Conservation (phyloP, 1,140 invertebrate genomes). For the Caligus rogercresseyi region DNA sequence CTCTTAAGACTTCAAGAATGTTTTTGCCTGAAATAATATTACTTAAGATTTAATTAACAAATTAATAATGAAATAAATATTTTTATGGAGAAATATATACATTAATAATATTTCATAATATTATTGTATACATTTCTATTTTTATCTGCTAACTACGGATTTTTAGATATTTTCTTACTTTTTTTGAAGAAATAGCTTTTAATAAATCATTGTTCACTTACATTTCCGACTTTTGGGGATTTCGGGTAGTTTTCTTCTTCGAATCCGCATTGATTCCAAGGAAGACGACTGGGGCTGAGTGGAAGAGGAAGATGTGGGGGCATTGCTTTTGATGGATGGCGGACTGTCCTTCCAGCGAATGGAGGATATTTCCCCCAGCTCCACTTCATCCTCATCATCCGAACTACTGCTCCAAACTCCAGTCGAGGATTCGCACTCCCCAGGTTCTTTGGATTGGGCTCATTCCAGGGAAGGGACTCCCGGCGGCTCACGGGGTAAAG, state of each 20-base stretch:
- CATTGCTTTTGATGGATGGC: not conserved
- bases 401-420: not conserved
- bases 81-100: too few species aligned
- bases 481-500: not conserved
- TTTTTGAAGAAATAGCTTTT: too few species aligned
- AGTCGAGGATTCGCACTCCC: not conserved
- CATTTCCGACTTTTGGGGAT: slow-evolving; percentile 3
- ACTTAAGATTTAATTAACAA: too few species aligned
- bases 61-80: too few species aligned
- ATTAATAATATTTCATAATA: too few species aligned
- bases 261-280: not conserved
- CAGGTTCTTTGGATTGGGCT: not conserved
- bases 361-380: not conserved
- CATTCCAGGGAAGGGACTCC: not conserved
- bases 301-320: too few species aligned
- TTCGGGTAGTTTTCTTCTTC: slow-evolving; percentile 9
- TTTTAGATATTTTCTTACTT: too few species aligned
- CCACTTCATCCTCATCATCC: slow-evolving; percentile 2
- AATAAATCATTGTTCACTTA: too few species aligned
- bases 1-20: too few species aligned
- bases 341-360: not conserved
- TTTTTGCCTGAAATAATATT: too few species aligned
- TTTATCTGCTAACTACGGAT: too few species aligned
- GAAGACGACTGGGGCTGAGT: not conserved
- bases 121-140: too few species aligned